Evolutionary conservation across 2,797 vertebrate genomes (phyloP).

Genomic region (Antennarius maculatus): DNA sequence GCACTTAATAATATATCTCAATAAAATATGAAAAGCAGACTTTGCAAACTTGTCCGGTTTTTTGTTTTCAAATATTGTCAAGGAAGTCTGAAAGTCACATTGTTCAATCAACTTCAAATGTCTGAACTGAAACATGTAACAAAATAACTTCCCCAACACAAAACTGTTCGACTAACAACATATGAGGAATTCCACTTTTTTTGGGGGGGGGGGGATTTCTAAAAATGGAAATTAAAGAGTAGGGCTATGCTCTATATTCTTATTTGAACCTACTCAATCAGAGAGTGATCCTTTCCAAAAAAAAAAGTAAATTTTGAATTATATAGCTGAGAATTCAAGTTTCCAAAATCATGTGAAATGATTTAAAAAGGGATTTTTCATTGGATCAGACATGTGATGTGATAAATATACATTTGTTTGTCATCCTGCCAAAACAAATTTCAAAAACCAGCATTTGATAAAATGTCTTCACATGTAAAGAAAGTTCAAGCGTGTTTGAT

Average conservation of each 20-base stretch:
- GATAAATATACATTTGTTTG: background rate
- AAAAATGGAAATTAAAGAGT: too few species aligned
- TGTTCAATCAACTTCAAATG: background rate
- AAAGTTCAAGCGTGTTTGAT: too few species aligned
- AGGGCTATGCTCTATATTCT: too few species aligned
- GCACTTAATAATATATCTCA: background rate
- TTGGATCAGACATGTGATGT: background rate
- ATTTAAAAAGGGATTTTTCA: background rate
- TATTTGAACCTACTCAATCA: too few species aligned
- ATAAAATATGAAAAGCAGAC: conserved; percentile 8
- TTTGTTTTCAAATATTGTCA: background rate
- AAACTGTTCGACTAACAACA: background rate
- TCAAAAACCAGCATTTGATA: too few species aligned
- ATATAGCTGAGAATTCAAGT: too few species aligned
- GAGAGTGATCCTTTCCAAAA: background rate
- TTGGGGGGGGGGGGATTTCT: too few species aligned
- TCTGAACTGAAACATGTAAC: background rate
- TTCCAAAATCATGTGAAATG: background rate
- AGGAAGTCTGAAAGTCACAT: background rate
- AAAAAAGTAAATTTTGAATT: too few species aligned
- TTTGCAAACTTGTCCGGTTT: background rate
- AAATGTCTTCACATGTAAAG: too few species aligned
- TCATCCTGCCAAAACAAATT: background rate
- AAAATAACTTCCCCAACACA: background rate
- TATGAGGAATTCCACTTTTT: too few species aligned